These are phyloP conservation scores for Scomber japonicus DNA, from an alignment of 2,113 vertebrate genomes.

Conservation along the genomic window DNA sequence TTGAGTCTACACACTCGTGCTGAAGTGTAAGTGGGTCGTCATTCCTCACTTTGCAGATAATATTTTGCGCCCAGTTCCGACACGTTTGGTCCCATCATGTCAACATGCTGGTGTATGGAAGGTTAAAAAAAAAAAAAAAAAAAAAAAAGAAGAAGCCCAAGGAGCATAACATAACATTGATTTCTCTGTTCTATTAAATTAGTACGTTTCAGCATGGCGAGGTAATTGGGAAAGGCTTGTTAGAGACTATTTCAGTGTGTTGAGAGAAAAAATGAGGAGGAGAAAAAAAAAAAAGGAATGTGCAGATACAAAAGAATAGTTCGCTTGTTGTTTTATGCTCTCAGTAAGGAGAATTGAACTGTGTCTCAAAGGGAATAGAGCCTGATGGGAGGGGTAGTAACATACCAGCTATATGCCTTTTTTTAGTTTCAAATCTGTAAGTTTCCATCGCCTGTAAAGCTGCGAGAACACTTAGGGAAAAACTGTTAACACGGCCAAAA, in stretches of 20 bases:
- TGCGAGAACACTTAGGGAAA: neutral
- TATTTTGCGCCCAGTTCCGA: slow-evolving; percentile 59
- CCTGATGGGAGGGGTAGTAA: slow-evolving; percentile 51
- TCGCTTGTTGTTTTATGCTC: slow-evolving; percentile 69
- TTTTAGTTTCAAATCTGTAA: slow-evolving; percentile 10
- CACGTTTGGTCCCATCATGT: slow-evolving; percentile 46
- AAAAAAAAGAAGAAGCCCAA: slow-evolving; percentile 1
- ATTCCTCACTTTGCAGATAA: slow-evolving; percentile 47
- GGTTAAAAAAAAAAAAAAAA: neutral
- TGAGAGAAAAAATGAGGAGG: neutral
- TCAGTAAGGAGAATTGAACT: slow-evolving; percentile 63
- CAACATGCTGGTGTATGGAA: slow-evolving; percentile 45
- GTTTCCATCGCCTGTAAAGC: slow-evolving; percentile 13
- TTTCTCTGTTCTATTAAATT: slow-evolving; percentile 56
- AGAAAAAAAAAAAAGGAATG: slow-evolving; percentile 21
- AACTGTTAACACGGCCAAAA: slow-evolving; percentile 26
- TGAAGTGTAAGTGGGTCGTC: slow-evolving; percentile 39
- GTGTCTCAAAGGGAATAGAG: slow-evolving; percentile 50
- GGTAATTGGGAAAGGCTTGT: slow-evolving; percentile 48
- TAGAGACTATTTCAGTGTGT: slow-evolving; percentile 36
- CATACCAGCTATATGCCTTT: slow-evolving; percentile 17
- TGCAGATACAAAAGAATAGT: slow-evolving; percentile 64
- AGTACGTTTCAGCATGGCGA: slow-evolving; percentile 46
- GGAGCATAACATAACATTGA: slow-evolving; percentile 41
- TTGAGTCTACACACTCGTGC: slow-evolving; percentile 23